These are phyloP conservation scores for Aleiodes alternator DNA, from an alignment of 2,888 invertebrate species.

Conservation along the genomic window DNA sequence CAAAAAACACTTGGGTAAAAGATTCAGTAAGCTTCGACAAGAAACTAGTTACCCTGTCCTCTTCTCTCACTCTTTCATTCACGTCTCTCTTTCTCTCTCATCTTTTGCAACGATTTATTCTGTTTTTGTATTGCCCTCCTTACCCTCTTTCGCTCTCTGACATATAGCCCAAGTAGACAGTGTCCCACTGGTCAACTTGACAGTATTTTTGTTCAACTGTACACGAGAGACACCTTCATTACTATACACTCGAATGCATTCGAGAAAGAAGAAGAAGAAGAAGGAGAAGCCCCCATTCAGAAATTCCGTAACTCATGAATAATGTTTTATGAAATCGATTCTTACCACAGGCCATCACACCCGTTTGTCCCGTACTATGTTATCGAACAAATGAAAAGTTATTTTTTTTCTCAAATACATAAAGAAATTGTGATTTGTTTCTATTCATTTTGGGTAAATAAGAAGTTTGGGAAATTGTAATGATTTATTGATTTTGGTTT, in stretches of 20 bases:
- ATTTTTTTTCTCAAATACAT: not conserved
- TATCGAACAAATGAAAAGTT: not conserved
- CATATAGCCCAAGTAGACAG: no score
- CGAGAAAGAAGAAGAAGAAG: not conserved
- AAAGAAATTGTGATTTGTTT: constrained; percentile 2
- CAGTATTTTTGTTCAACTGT: constrained; percentile 66
- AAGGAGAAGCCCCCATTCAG: constrained; percentile 65
- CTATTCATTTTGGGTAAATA: not conserved
- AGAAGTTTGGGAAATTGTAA: no score
- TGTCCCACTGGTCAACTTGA: constrained; percentile 56
- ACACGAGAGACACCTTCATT: constrained; percentile 69
- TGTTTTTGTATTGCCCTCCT: constrained; percentile 25
- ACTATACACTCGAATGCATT: constrained; percentile 61
- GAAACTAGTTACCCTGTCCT: constrained; percentile 55
- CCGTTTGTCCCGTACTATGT: constrained; percentile 14
- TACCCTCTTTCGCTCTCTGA: constrained; percentile 42
- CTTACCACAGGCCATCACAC: constrained; percentile 15
- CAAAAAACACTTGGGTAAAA: constrained; percentile 63
- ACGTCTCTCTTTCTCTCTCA: constrained; percentile 15
- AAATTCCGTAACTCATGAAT: constrained; percentile 68
- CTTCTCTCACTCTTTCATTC: constrained; percentile 19
- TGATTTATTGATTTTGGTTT: no score
- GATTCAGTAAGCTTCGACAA: constrained; percentile 56
- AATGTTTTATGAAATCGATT: constrained; percentile 50
- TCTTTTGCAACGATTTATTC: constrained; percentile 18